Evolutionary conservation across 92 coral and sea anemone species (phyloP).

Genomic region (Palythoa heliodiscus): DNA sequence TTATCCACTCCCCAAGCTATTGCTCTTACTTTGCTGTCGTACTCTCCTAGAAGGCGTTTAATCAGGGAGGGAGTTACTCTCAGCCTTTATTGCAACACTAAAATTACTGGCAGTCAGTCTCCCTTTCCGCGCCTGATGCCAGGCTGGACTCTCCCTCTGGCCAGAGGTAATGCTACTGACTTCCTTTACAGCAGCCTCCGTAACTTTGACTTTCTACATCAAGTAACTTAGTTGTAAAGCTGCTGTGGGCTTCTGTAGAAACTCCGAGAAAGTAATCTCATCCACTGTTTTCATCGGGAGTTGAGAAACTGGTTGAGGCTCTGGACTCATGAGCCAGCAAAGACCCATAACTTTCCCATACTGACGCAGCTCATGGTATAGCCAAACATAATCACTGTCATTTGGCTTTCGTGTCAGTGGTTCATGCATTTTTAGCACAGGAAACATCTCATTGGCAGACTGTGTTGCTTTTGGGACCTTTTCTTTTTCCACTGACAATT

Average conservation of each 20-base stretch:
- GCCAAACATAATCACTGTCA: slow-evolving; percentile 17
- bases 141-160: slow-evolving; percentile 50
- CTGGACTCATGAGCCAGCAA: slow-evolving; percentile 47
- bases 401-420: slow-evolving; percentile 41
- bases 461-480: slow-evolving; percentile 36
- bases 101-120: slow-evolving; percentile 51
- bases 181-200: slow-evolving; percentile 18
- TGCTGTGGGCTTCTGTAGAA: slow-evolving; percentile 30
- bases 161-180: slow-evolving; percentile 45
- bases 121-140: slow-evolving; percentile 52
- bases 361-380: slow-evolving; percentile 40
- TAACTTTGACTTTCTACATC: slow-evolving; percentile 26
- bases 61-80: slow-evolving; percentile 49
- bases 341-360: slow-evolving; percentile 41
- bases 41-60: slow-evolving; percentile 51
- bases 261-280: slow-evolving; percentile 37
- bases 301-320: slow-evolving; percentile 45
- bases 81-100: slow-evolving; percentile 47
- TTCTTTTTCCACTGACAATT: slow-evolving; percentile 13
- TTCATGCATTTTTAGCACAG: slow-evolving; percentile 41
- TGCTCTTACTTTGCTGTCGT: slow-evolving; percentile 42
- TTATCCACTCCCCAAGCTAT: slow-evolving; percentile 44
- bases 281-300: slow-evolving; percentile 42
- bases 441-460: slow-evolving; percentile 55
- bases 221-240: slow-evolving; percentile 28